These are phyloP conservation scores for Embiotoca jacksoni DNA, from an alignment of 2,113 vertebrate genomes.

Conservation along the genomic window DNA sequence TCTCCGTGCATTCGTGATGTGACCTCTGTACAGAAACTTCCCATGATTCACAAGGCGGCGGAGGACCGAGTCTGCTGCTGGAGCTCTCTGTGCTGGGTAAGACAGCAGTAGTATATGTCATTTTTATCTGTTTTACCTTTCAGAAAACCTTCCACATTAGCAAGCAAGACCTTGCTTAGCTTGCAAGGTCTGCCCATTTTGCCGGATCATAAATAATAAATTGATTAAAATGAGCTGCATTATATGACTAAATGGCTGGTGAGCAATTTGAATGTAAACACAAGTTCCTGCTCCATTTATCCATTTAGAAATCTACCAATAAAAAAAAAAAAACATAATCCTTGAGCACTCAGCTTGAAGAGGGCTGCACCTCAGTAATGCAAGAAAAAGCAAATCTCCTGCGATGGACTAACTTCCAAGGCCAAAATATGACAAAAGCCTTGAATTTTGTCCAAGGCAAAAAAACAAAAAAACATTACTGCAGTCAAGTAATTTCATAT, in stretches of 20 bases:
- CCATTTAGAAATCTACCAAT: constrained; percentile 22
- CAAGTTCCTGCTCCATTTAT: constrained; percentile 17
- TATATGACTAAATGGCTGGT: constrained; percentile 25
- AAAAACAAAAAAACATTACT: constrained; percentile 14
- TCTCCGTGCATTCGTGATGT: constrained; percentile 27
- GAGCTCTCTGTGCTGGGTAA: background rate
- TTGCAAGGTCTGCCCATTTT: constrained; percentile 33
- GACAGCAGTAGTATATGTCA: background rate
- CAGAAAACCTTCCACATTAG: constrained; percentile 32
- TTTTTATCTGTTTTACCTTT: constrained; percentile 14
- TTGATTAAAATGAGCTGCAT: constrained; percentile 44
- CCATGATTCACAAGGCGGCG: constrained; percentile 21
- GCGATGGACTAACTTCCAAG: background rate
- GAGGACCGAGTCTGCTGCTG: background rate
- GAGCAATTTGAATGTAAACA: constrained; percentile 41
- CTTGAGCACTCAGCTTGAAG: constrained; percentile 31
- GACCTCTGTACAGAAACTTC: constrained; percentile 38
- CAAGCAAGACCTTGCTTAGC: constrained; percentile 20
- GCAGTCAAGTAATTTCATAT: background rate
- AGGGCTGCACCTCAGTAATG: constrained; percentile 6
- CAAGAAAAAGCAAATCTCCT: constrained; percentile 10
- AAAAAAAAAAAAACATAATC: constrained; percentile 11
- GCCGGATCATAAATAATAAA: constrained; percentile 44
- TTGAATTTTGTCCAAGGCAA: background rate
- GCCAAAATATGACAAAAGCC: constrained; percentile 11